phyloP scores from a whole-genome alignment of 1,140 invertebrate genomes.

The Trissolcus basalis region DNA sequence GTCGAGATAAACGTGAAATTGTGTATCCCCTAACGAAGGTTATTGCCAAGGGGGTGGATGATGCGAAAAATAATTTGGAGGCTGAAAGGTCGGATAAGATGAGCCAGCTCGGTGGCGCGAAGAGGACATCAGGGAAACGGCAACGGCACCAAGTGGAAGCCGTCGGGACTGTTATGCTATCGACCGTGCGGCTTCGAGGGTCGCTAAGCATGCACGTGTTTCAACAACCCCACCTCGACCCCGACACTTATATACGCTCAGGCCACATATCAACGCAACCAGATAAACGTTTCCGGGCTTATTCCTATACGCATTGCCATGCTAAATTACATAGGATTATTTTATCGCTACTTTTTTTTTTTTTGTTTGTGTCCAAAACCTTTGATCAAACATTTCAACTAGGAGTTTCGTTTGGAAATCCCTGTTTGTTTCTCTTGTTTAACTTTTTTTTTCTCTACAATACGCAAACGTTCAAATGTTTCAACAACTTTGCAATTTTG shows the following conservation, averaged over 20 bases:
- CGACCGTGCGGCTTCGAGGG: slow-evolving; percentile 63
- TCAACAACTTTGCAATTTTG: too few relatives aligned
- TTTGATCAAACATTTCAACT: not conserved
- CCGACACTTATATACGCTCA: slow-evolving; percentile 27
- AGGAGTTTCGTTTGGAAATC: too few relatives aligned
- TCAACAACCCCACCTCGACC: slow-evolving; percentile 40
- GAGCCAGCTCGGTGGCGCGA: slow-evolving; percentile 24
- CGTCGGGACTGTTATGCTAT: slow-evolving; percentile 66
- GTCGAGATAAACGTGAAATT: too few relatives aligned
- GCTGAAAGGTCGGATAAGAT: slow-evolving; percentile 23
- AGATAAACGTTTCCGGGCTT: slow-evolving; percentile 38
- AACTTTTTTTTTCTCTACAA: too few relatives aligned
- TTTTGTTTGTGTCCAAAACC: too few relatives aligned
- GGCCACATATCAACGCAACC: slow-evolving; percentile 35
- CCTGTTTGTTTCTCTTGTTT: too few relatives aligned
- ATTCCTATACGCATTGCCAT: slow-evolving; percentile 13
- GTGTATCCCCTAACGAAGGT: too few relatives aligned
- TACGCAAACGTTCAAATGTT: too few relatives aligned
- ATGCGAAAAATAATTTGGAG: not conserved
- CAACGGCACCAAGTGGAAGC: slow-evolving; percentile 60
- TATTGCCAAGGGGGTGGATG: too few relatives aligned
- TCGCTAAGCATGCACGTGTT: slow-evolving; percentile 52
- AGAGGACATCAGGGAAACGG: slow-evolving; percentile 64
- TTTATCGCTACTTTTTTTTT: slow-evolving; percentile 13
- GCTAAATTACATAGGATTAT: slow-evolving; percentile 25